Base-by-base conservation (phyloP, 1,140 invertebrate genomes). In the Hylyphantes graminicola region DNA sequence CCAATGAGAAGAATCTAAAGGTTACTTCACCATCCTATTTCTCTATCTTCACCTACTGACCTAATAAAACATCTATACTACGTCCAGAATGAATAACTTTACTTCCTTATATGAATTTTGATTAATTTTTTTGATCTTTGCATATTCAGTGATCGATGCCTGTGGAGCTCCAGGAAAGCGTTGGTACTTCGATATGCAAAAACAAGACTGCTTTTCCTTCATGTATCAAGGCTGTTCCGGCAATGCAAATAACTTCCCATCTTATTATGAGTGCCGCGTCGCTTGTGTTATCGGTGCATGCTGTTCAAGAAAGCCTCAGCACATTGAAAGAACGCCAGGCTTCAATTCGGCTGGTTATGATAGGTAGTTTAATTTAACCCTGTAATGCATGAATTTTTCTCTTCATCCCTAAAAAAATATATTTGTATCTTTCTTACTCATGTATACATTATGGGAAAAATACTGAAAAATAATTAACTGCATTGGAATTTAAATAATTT, bases 241-340 rank as follows among this genome's bases (percentile, higher is more conserved):
- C 12, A 86, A 86, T 64, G 67, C 70, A 4, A 86, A 86, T 54
- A 86, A 82, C 48, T 86, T 86, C 48, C 63, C 19, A 17, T 78
- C 85, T 48, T 78, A 78, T 19, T 86, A 86, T 61, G 79, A 82
- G n/a, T 86, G 85, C 51, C 68, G 80, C 0, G 59, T 86, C n/a
- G 35, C 72, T 12, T 86, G 85, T 48, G 72, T 72, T 11, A 78
- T 86, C 19, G 85, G 85, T 11, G 85, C 85, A 11, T 86, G 85
- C 19, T 86, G 85, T 48, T 86, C 74, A 74, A 77, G 64, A 64
- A 15, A 15, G 19, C 79, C 85, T 21, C 12, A 73, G 17, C 17
- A 59, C 77, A 50, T 61, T 6, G 67, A 65, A 7, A 76, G 68
- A 64, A 19, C 78, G 0, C 61, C 21, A 55, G 85, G 85, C 7